These are phyloP conservation scores for Moxostoma hubbsi DNA, from an alignment of 2,797 vertebrate genomes.

Conservation along the genomic window DNA sequence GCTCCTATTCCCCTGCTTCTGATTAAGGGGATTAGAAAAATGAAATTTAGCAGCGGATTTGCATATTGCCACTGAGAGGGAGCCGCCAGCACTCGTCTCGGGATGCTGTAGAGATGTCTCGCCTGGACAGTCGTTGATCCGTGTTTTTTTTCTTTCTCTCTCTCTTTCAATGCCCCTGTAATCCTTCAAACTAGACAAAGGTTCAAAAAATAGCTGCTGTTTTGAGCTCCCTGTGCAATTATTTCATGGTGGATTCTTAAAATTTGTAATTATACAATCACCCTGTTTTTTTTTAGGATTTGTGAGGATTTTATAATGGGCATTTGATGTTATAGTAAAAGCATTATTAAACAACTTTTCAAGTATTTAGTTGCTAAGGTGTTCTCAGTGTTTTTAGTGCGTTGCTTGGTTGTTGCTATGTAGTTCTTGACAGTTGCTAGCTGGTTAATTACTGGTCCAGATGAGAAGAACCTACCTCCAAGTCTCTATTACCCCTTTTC, in stretches of 20 bases:
- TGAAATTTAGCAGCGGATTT: slow-evolving; percentile 92
- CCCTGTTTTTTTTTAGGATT: neutral
- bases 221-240: slow-evolving; percentile 34
- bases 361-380: too few relatives aligned
- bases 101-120: slow-evolving; percentile 22
- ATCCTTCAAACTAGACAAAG: slow-evolving; percentile 60
- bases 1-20: slow-evolving; percentile 92
- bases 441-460: too few relatives aligned
- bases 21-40: slow-evolving; percentile 96
- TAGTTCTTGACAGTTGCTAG: too few relatives aligned
- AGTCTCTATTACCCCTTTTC: too few relatives aligned
- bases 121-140: slow-evolving; percentile 52
- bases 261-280: neutral
- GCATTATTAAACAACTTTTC: neutral
- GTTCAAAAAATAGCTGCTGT: slow-evolving; percentile 43
- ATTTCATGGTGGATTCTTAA: slow-evolving; percentile 50
- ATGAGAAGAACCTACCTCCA: too few relatives aligned
- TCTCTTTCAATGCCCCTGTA: slow-evolving; percentile 8
- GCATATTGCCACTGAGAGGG: slow-evolving; percentile 74
- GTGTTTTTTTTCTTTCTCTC: slow-evolving; percentile 53
- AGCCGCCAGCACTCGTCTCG: slow-evolving; percentile 37
- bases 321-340: neutral
- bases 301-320: neutral
- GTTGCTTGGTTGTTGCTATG: too few relatives aligned
- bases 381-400: too few relatives aligned